Evolutionary conservation across 2,113 vertebrate genomes (phyloP).

Genomic region (Rhea pennata): DNA sequence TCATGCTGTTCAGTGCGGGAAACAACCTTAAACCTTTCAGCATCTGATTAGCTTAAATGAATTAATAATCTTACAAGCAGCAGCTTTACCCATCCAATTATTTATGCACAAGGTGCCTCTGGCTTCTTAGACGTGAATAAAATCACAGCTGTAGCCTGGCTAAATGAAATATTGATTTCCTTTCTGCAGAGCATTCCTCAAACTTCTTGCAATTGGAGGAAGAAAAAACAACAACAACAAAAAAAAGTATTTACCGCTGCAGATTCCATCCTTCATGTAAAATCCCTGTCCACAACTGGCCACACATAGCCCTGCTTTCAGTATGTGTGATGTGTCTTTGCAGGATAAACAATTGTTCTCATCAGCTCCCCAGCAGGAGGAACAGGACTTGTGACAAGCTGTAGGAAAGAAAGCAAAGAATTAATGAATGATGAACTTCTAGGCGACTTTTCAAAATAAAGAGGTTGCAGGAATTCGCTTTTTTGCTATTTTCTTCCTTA

Average conservation of each 20-base stretch:
- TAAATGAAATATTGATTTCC: conserved; percentile 13
- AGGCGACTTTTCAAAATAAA: not conserved
- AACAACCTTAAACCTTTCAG: conserved; percentile 15
- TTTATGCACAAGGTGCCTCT: not conserved
- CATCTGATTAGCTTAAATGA: conserved; percentile 50
- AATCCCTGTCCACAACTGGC: conserved; percentile 79
- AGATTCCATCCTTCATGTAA: conserved; percentile 80
- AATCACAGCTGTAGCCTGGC: not conserved
- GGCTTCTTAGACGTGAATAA: not conserved
- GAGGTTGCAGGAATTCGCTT: not conserved
- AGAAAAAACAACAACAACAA: not conserved
- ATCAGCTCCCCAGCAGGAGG: conserved; percentile 79
- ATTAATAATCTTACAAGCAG: conserved; percentile 46
- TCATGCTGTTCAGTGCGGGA: not conserved
- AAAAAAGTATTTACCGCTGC: conserved; percentile 78
- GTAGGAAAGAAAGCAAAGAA: not conserved
- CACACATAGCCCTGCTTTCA: conserved; percentile 82
- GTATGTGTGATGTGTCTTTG: conserved; percentile 71
- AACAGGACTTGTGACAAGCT: conserved; percentile 90
- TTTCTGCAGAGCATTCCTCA: not conserved
- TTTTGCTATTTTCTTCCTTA: not conserved
- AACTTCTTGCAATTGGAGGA: not conserved
- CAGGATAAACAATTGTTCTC: conserved; percentile 85
- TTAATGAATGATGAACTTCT: not conserved
- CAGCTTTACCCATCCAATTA: not conserved